These are phyloP conservation scores for Diplodus sargus DNA, from an alignment of 2,797 vertebrate species.

Conservation along the genomic window DNA sequence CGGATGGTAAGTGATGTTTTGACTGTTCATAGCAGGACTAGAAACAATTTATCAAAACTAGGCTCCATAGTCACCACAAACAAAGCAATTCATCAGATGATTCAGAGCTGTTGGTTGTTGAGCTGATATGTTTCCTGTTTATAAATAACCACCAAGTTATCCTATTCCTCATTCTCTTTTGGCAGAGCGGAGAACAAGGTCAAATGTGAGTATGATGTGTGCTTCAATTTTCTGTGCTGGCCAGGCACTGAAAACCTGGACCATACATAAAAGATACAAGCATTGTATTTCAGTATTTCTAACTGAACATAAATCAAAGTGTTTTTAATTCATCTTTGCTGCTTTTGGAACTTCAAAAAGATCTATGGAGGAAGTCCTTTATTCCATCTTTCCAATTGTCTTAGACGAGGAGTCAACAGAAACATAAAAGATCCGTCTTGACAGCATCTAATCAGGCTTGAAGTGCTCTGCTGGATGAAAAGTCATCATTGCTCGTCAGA, in stretches of 20 bases:
- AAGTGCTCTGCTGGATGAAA: constrained; percentile 25
- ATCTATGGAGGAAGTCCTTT: constrained; percentile 2
- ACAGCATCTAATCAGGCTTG: constrained; percentile 47
- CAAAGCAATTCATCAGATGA: constrained; percentile 21
- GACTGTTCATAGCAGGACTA: background rate
- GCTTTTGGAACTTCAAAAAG: background rate
- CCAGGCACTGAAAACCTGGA: constrained; percentile 7
- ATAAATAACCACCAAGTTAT: constrained; percentile 31
- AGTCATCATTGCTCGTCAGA: constrained; percentile 49
- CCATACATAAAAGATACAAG: background rate
- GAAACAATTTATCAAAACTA: background rate
- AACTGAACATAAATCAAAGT: background rate
- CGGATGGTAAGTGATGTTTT: background rate
- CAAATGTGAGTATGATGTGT: constrained; percentile 22
- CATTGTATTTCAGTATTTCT: background rate
- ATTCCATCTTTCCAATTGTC: constrained; percentile 4
- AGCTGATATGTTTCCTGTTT: constrained; percentile 29
- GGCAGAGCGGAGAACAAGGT: constrained; percentile 27
- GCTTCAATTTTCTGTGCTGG: background rate
- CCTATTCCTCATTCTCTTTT: constrained; percentile 26
- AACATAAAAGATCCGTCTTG: constrained; percentile 30
- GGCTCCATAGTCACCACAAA: background rate
- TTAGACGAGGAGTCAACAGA: constrained; percentile 15
- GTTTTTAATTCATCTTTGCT: constrained; percentile 4
- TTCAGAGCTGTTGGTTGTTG: constrained; percentile 15